Base-by-base conservation (phyloP, 2,113 vertebrate species). In the Anarhynchus alexandrinus region DNA sequence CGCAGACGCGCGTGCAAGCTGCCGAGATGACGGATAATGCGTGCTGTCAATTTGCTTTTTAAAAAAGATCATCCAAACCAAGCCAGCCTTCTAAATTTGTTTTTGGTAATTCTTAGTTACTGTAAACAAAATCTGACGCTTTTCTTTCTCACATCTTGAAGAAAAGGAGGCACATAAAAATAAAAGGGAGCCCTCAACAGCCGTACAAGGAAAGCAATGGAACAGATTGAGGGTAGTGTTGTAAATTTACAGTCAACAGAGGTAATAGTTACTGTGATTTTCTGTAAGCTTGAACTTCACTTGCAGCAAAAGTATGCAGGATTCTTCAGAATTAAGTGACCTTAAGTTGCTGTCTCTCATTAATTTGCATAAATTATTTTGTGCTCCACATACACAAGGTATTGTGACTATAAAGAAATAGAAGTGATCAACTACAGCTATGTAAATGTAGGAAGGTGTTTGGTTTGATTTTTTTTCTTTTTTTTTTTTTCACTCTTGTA, bases 401-500 rank as follows among this genome's bases (percentile, higher is more conserved):
- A 4, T 40, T 2, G 1, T 82, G 65, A 38, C 57, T 78, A 2
- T 69, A 61, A 82, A 21, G 36, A 14, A 36, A 21, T 4, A 67
- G 59, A 74, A 82, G 15, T 42, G 15, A 58, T 59, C 23, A 55
- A 7, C 45, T 13, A 13, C 54, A 67, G 11, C 8, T 16, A 4
- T 11, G 3, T 47, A 61, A 10, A 30, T 12, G 2, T 49, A 43
- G 40, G 43, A 76, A 80, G 8, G 3, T 57, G 42, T 55, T 61
- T 43, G 15, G 12, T 34, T 42, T 29, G 11, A 16, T 29, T 49
- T 59, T 51, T 51, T 51, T 45, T 45, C 8, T 7, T 9, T 21
- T 25, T 36, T 32, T 7, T 57, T 62, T 47, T 61, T 62, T 80
- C 4, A 14, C 16, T 61, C 0, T 0, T 55, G 2, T 34, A 3